phyloP scores from a whole-genome alignment of 2,888 invertebrate species.

The Amitus sp. region DNA sequence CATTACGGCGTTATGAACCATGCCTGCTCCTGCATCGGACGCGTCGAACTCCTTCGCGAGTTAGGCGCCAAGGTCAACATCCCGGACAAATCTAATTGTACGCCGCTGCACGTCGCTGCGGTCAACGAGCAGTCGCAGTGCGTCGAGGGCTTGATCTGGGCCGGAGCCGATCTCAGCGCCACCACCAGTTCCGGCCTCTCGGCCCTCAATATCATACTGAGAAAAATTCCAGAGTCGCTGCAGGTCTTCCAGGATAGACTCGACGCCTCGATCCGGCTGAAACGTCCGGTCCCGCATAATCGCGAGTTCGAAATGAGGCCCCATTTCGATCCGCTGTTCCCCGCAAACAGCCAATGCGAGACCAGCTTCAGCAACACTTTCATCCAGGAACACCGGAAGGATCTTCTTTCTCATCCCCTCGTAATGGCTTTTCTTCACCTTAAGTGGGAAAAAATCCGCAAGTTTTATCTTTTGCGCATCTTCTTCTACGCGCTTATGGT shows the following conservation, averaged over 20 bases:
- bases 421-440: constrained; percentile 67
- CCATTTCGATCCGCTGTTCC: constrained; percentile 61
- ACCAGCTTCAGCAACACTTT: constrained; percentile 66
- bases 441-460: constrained; percentile 67
- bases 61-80: constrained; percentile 59
- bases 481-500: constrained; percentile 60
- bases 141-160: constrained; percentile 64
- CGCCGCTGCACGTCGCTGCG: constrained; percentile 66
- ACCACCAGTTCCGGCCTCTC: constrained; percentile 64
- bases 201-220: constrained; percentile 64
- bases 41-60: constrained; percentile 56
- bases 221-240: constrained; percentile 65
- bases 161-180: constrained; percentile 66
- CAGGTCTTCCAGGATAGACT: constrained; percentile 63
- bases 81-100: constrained; percentile 62
- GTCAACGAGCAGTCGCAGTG: constrained; percentile 65
- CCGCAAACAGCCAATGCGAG: constrained; percentile 61
- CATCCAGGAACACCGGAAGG: constrained; percentile 65
- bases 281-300: constrained; percentile 57
- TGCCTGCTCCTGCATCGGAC: constrained; percentile 48
- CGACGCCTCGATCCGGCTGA: constrained; percentile 60
- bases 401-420: constrained; percentile 65
- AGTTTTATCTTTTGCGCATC: constrained; percentile 62
- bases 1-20: constrained; percentile 66
- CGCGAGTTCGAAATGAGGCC: constrained; percentile 62